Evolutionary conservation across 2,113 vertebrate genomes (phyloP).

Genomic region (Nettapus auritus): DNA sequence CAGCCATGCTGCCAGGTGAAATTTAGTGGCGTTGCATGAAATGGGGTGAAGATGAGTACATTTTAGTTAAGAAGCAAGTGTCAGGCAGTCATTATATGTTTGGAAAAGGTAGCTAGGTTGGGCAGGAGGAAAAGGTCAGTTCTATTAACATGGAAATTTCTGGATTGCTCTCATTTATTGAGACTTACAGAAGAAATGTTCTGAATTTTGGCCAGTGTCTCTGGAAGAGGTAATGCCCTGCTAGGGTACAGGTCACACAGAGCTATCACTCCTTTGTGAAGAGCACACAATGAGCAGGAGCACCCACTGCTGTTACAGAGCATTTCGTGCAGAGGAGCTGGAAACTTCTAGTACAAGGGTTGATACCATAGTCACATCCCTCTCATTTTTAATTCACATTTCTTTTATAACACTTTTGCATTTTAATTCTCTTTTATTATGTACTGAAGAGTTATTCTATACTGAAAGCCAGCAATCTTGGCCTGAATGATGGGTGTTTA

Average conservation of each 20-base stretch:
- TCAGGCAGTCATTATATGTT: fast-evolving
- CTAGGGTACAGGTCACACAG: not conserved
- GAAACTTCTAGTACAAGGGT: not conserved
- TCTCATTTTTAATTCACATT: not conserved
- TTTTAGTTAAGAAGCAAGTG: not conserved
- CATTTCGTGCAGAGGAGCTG: not conserved
- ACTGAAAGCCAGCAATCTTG: conserved; percentile 9
- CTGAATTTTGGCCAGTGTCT: not conserved
- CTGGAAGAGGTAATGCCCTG: not conserved
- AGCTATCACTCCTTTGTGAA: not conserved
- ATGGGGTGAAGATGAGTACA: not conserved
- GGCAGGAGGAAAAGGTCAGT: not conserved
- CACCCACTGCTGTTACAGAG: not conserved
- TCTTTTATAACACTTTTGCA: conserved; percentile 36
- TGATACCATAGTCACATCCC: not conserved
- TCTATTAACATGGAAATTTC: not conserved
- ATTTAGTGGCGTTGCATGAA: not conserved
- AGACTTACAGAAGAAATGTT: not conserved
- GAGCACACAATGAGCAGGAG: not conserved
- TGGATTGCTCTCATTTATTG: not conserved
- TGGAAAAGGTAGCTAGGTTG: not conserved
- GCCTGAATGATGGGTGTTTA: conserved; percentile 1
- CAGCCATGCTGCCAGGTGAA: not conserved
- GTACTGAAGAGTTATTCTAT: not conserved
- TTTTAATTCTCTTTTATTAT: conserved; percentile 54